Conservation (phyloP, 2,113 vertebrate genomes). For the Pseudorasbora parva region DNA sequence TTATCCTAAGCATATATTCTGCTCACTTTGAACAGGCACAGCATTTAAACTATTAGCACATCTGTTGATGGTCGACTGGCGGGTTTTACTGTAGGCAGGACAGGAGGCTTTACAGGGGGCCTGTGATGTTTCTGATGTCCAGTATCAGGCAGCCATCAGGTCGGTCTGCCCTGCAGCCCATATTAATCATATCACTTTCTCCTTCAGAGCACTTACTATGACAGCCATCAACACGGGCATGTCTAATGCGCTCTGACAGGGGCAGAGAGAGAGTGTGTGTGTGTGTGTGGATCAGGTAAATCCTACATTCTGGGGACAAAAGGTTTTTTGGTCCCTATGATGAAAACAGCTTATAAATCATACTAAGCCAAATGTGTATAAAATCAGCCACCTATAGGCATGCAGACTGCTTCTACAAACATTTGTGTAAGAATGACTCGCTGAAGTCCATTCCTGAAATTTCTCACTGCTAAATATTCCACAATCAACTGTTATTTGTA, state of each 20-base stretch:
- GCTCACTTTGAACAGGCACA: not conserved
- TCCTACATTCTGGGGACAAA: too few relatives aligned
- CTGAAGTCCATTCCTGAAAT: too few relatives aligned
- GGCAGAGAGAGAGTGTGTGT: constrained; percentile 59
- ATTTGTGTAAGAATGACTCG: too few relatives aligned
- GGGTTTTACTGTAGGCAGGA: not conserved
- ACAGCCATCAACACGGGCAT: constrained; percentile 74
- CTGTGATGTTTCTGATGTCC: constrained; percentile 24
- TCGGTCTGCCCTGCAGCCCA: constrained; percentile 64
- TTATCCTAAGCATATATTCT: not conserved
- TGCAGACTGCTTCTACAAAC: too few relatives aligned
- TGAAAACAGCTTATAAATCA: too few relatives aligned
- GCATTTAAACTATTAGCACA: constrained; percentile 22
- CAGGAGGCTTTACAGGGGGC: not conserved
- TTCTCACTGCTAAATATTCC: too few relatives aligned
- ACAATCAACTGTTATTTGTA: too few relatives aligned
- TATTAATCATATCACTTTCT: constrained; percentile 78
- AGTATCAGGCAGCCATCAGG: constrained; percentile 58
- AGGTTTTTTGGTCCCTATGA: too few relatives aligned
- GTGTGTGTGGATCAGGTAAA: too few relatives aligned
- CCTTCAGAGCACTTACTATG: constrained; percentile 70
- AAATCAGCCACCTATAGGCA: too few relatives aligned
- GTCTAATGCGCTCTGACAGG: constrained; percentile 79
- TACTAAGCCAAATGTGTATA: too few relatives aligned
- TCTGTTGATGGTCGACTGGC: not conserved